These are phyloP conservation scores for Sarcophaga carnaria DNA, from an alignment of 2,888 invertebrate species.

Conservation along the genomic window DNA sequence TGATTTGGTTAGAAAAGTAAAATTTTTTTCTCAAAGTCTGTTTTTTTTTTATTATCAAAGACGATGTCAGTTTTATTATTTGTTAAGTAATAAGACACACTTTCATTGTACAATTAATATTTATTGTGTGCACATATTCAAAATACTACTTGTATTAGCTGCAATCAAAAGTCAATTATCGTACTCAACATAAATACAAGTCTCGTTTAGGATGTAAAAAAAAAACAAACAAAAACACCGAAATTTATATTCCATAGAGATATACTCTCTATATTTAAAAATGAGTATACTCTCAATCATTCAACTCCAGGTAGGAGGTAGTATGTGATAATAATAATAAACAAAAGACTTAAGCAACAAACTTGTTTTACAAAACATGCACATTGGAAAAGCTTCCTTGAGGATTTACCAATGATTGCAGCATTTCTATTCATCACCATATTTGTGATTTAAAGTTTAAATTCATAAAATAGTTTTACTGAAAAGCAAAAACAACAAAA, in stretches of 20 bases:
- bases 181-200: not conserved
- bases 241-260: too few species aligned
- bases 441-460: conserved; percentile 9
- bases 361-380: not conserved
- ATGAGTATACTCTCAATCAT: not conserved
- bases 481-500: not conserved
- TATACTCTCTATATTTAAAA: too few species aligned
- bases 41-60: too few species aligned
- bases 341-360: conserved; percentile 54
- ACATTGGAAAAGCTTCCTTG: not conserved
- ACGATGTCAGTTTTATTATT: too few species aligned
- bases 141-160: too few species aligned
- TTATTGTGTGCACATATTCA: too few species aligned
- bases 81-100: too few species aligned
- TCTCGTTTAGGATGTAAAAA: not conserved
- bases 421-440: not conserved
- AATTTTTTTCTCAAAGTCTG: too few species aligned
- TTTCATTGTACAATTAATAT: too few species aligned
- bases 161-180: not conserved
- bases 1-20: too few species aligned
- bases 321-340: not conserved
- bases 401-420: not conserved
- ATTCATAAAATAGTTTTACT: not conserved
- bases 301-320: not conserved
- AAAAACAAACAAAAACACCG: not conserved